Base-by-base conservation (phyloP, 2,113 vertebrate species). In the Aegypius monachus region DNA sequence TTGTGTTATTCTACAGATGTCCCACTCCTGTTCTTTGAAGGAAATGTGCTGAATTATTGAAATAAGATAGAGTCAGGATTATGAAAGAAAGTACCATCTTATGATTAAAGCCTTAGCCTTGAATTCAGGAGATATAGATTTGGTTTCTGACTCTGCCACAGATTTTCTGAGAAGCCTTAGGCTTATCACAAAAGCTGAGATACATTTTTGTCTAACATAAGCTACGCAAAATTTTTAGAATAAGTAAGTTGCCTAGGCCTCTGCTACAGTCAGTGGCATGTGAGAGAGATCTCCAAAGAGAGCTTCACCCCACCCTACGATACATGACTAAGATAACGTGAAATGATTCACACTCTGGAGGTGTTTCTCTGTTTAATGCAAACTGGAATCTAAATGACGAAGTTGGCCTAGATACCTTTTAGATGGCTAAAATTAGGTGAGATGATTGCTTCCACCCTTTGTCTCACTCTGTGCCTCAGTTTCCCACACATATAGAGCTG, bases 21-120 rank as follows among this genome's bases (percentile, higher is more conserved):
- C 92, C 90, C 55, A 4, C n/a, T 93, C 72, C 77, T 75, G 52
- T 70, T 92, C 81, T 92, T 94, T 93, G 88, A 81, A 72, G 79
- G 55, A 93, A 95, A 95, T 81, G 74, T 23, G 56, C 56, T 77
- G 75, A 96, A 94, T 90, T 96, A 92, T 43, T 95, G 92, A 95
- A 96, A 92, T 73, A 73, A 96, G 55, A 90, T 80, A 66, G 68
- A 95, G 66, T 65, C 62, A 32, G 85, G 66, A 80, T 87, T 90
- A 71, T 40, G 88, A 88, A 73, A 93, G 87, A 81, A 90, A 92
- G 85, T 63, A 77, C 58, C 58, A 83, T 86, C 38, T 93, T 80
- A 47, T 47, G 81, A 91, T 92, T 96, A 92, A 95, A 95, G 79
- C 61, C 34, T 73, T 62, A 95, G 50, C 42, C 85, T 82, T 74